These are phyloP conservation scores for Syrphus vitripennis DNA, from an alignment of 2,888 invertebrate genomes.

Conservation along the genomic window DNA sequence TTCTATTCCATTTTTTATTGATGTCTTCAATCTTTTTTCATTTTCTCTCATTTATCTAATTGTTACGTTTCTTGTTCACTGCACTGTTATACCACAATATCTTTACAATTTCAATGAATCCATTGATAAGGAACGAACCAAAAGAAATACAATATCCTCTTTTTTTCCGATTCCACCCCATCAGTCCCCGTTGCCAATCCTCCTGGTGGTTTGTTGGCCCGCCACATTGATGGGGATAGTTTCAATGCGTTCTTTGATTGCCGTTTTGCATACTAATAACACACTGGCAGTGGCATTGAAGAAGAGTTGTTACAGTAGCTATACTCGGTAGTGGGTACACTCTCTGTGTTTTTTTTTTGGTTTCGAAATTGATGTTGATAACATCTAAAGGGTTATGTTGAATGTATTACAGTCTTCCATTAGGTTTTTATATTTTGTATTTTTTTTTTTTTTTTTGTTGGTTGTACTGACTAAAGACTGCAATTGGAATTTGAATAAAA, in stretches of 20 bases:
- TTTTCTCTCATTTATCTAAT: background rate
- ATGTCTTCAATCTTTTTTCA: too few relatives aligned
- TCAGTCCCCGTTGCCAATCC: background rate
- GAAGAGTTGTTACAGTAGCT: slow-evolving; percentile 1
- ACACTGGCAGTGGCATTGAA: slow-evolving; percentile 47
- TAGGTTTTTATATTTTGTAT: background rate
- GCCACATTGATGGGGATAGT: slow-evolving; percentile 26
- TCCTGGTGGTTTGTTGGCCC: background rate
- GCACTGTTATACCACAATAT: slow-evolving; percentile 16
- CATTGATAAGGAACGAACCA: slow-evolving; percentile 25
- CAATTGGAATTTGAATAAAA: slow-evolving; percentile 69
- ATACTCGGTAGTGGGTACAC: background rate
- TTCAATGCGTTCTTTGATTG: slow-evolving; percentile 69
- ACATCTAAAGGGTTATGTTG: slow-evolving; percentile 62
- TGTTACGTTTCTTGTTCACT: background rate
- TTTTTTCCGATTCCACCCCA: background rate
- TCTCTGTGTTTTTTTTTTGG: background rate
- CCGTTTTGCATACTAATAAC: slow-evolving; percentile 70
- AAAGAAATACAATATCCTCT: slow-evolving; percentile 13
- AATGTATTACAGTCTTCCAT: slow-evolving; percentile 31
- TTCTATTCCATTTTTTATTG: too few relatives aligned
- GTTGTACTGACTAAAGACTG: slow-evolving; percentile 25
- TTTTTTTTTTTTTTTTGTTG: background rate
- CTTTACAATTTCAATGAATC: slow-evolving; percentile 47
- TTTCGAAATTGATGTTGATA: slow-evolving; percentile 61